Conservation (phyloP, 2,113 vertebrate species). For the Dendrocopos noguchii region DNA sequence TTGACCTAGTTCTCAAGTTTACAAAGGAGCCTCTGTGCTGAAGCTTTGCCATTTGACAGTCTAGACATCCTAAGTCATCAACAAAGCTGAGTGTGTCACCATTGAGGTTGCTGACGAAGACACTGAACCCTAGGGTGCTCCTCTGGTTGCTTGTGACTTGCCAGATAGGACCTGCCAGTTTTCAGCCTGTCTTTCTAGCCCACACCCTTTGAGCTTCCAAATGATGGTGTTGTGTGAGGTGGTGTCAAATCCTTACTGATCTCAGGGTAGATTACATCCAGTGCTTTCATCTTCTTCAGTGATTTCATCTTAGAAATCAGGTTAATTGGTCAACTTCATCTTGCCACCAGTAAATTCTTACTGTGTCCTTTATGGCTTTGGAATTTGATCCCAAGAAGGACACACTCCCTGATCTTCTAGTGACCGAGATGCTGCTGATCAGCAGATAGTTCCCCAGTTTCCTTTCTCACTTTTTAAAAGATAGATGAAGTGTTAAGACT, state of each 20-base stretch:
- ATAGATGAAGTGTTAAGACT: neutral
- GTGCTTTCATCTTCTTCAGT: neutral
- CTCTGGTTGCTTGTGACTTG: neutral
- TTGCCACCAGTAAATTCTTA: neutral
- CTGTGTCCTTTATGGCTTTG: neutral
- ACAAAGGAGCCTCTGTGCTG: neutral
- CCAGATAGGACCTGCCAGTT: neutral
- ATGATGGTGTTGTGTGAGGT: neutral
- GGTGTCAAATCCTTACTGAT: neutral
- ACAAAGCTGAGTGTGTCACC: neutral
- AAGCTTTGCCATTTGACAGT: neutral
- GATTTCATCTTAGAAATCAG: neutral
- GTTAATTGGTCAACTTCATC: neutral
- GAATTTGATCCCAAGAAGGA: neutral
- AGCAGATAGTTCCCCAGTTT: neutral
- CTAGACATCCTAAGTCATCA: neutral
- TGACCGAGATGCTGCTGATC: neutral
- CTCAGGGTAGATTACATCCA: neutral
- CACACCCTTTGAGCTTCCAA: neutral
- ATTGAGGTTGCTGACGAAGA: neutral
- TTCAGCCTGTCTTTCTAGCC: neutral
- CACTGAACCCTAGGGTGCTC: neutral
- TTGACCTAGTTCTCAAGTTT: neutral
- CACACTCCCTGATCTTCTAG: neutral
- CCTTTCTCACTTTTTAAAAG: neutral